Base-by-base conservation (phyloP, 2,888 invertebrate species). In the Esperia sulphurella region DNA sequence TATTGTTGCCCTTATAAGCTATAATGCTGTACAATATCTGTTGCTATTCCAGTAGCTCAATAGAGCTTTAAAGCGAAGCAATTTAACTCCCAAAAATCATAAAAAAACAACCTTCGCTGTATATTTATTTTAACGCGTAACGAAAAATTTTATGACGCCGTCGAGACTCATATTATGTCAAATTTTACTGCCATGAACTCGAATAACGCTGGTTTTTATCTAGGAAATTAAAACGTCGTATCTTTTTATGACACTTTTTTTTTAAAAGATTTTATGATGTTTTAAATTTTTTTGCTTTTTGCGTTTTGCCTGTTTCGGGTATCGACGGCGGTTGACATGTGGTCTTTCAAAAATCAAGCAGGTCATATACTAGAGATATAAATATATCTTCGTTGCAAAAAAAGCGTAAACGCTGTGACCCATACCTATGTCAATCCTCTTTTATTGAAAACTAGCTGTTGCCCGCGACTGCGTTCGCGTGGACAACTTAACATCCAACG, bases 111-210 rank as follows among this genome's bases (percentile, higher is more conserved):
- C 35, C 35, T 35, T 51, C 46, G 38, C 49, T 53, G 49, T 63
- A 58, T 43, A 59, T 65, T 71, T 71, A 70, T 61, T 73, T 71
- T 63, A 63, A 58, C 56, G 61, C 41, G 40, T n/a, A 60, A 64
- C 61, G 57, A 42, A 51, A 57, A 61, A 60, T 61, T 75, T 79
- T 78, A 79, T 59, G 63, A 60, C 51, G 37, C 48, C 40, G 13
- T 14, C 61, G 57, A 63, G 55, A 54, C 59, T 56, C 65, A 65
- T 71, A 74, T 71, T 71, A 75, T 65, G 72, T 66, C 71, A 66
- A 71, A 68, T 77, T 80, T 79, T 79, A 77, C 64, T 63, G 68
- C 75, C 67, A 61, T 60, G 65, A 62, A 65, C 70, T 59, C 51
- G 50, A 58, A 58, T 57, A 54, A 67, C 66, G 67, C 61, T 58